These are phyloP conservation scores for Pangasius macronema DNA, from an alignment of 2,797 vertebrate species.

Conservation along the genomic window DNA sequence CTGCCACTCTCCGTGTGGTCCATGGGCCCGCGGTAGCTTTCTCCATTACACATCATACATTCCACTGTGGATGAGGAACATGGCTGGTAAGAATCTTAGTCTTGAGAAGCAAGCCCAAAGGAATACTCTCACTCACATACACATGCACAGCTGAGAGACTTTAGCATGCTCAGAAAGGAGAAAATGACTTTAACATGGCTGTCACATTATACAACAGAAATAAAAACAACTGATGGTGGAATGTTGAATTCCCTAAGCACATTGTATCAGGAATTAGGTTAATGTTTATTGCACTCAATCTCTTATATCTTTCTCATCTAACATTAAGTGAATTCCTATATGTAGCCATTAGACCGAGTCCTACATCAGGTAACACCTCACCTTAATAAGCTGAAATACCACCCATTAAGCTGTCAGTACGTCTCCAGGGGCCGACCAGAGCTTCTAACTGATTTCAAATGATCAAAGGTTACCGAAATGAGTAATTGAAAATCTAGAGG, in stretches of 20 bases:
- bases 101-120: constrained; percentile 25
- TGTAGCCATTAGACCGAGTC: constrained; percentile 14
- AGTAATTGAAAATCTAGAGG: constrained; percentile 51
- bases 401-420: constrained; percentile 44
- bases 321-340: constrained; percentile 1
- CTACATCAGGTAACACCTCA: constrained; percentile 45
- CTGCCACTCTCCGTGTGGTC: constrained; percentile 93
- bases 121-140: constrained; percentile 33
- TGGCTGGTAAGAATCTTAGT: constrained; percentile 49
- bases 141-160: constrained; percentile 45
- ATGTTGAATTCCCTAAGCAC: constrained; percentile 12
- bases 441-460: constrained; percentile 53
- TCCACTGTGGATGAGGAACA: constrained; percentile 80
- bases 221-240: constrained; percentile 37
- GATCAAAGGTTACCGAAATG: constrained; percentile 55
- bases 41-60: constrained; percentile 94
- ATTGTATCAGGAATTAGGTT: constrained; percentile 9
- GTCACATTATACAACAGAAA: constrained; percentile 37
- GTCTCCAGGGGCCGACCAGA: constrained; percentile 31
- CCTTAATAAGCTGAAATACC: constrained; percentile 30
- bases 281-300: constrained; percentile 30
- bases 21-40: constrained; percentile 94
- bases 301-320: constrained; percentile 20
- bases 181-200: constrained; percentile 35
- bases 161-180: constrained; percentile 38